Conservation (phyloP, 2,113 vertebrate species). For the Microcebus griseorufus region DNA sequence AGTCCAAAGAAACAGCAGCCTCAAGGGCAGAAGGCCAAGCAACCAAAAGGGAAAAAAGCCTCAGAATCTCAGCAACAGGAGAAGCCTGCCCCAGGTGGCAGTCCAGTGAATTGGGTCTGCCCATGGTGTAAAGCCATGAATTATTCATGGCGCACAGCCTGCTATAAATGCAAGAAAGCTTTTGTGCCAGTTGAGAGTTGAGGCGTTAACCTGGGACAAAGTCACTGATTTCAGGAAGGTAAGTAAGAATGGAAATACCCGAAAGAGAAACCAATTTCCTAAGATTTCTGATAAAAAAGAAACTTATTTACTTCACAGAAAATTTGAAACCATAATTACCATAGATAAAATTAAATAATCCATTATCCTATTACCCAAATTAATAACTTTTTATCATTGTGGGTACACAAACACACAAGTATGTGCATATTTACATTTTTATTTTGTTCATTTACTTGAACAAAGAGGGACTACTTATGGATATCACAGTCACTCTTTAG, state of each 20-base stretch:
- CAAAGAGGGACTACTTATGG: background rate
- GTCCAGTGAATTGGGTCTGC: background rate
- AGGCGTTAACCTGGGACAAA: background rate
- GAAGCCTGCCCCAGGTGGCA: background rate
- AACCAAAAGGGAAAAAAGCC: background rate
- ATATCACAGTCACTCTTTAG: background rate
- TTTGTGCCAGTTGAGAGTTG: background rate
- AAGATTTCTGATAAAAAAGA: conserved; percentile 19
- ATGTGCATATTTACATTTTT: background rate
- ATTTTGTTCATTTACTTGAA: background rate
- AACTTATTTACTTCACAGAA: background rate
- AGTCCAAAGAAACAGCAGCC: background rate
- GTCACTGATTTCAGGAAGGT: conserved; percentile 44
- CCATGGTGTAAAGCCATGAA: background rate
- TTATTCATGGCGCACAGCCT: background rate
- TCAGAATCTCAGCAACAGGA: background rate
- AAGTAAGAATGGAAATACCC: conserved; percentile 35
- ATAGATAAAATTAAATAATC: conserved; percentile 11
- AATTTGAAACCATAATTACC: conserved; percentile 29
- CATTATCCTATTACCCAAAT: background rate
- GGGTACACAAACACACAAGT: background rate
- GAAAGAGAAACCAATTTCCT: background rate
- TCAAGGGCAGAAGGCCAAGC: background rate
- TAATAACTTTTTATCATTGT: conserved; percentile 31
- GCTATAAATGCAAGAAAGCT: conserved; percentile 49